Evolutionary conservation across 2,888 invertebrate genomes (phyloP).

Genomic region (Noctua janthe): DNA sequence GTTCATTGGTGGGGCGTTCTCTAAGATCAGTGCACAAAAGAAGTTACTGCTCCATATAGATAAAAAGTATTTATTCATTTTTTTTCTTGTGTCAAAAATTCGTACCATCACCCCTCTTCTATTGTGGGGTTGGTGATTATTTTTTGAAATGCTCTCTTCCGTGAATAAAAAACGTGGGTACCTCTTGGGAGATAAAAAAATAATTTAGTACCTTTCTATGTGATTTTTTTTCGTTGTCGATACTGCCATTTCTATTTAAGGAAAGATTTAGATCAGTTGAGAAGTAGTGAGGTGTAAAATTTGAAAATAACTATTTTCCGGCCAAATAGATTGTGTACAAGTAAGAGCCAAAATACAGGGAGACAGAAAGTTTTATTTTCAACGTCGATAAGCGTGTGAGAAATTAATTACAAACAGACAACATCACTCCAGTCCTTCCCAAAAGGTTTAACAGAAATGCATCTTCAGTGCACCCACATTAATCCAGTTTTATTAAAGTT

Average conservation of each 20-base stretch:
- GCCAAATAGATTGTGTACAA: not conserved
- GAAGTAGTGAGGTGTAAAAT: slow-evolving; percentile 57
- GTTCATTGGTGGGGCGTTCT: slow-evolving; percentile 68
- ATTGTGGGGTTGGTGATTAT: slow-evolving; percentile 71
- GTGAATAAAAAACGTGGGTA: slow-evolving; percentile 86
- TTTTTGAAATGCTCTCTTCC: slow-evolving; percentile 73
- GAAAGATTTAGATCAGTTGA: slow-evolving; percentile 70
- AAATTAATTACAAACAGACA: not conserved
- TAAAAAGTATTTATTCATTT: slow-evolving; percentile 79
- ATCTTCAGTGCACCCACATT: no score
- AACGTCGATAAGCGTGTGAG: not conserved
- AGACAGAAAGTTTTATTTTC: not conserved
- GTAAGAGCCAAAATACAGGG: not conserved
- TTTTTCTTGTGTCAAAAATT: slow-evolving; percentile 68
- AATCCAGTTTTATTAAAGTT: not conserved
- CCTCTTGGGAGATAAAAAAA: slow-evolving; percentile 59
- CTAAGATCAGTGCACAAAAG: slow-evolving; percentile 61
- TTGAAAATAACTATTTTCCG: slow-evolving; percentile 3
- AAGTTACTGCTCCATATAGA: slow-evolving; percentile 78
- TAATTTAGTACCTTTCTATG: slow-evolving; percentile 25
- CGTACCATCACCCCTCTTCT: slow-evolving; percentile 82
- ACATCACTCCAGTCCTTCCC: not conserved
- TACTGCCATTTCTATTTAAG: slow-evolving; percentile 51
- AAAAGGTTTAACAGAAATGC: not conserved
- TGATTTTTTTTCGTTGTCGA: slow-evolving; percentile 39